Conservation (phyloP, 92 coral and sea anemone genomes). For the Muricea muricata region DNA sequence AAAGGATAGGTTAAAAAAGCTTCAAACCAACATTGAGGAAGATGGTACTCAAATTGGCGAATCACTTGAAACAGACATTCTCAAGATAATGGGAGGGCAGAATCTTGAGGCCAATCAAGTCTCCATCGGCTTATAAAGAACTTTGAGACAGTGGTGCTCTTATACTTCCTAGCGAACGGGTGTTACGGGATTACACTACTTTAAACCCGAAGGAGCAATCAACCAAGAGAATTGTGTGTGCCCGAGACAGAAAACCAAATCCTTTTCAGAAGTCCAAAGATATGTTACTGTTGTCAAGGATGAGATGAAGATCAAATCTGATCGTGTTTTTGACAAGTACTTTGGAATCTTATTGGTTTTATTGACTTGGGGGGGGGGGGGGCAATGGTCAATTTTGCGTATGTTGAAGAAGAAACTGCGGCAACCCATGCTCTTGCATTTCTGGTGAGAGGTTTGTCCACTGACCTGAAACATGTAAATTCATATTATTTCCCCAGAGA, state of each 20-base stretch:
- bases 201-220: background rate
- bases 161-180: background rate
- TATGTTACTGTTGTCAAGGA: background rate
- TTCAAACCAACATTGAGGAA: background rate
- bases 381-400: background rate
- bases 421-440: background rate
- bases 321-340: background rate
- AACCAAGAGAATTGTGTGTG: background rate
- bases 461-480: background rate
- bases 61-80: background rate
- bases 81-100: background rate
- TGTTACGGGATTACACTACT: too few species aligned
- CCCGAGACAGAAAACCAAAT: background rate
- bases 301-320: background rate
- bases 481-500: background rate
- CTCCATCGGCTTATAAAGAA: background rate
- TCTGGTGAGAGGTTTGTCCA: background rate
- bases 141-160: background rate
- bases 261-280: background rate
- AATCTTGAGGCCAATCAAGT: background rate
- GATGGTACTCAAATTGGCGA: background rate
- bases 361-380: background rate
- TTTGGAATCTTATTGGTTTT: background rate
- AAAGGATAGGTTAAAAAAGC: background rate
- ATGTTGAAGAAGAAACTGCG: background rate